A percentile compares a stretch with the other conserved stretches of the same genome.
Conservation (phyloP, 2,113 vertebrate genomes). For the Syngnathus floridae region DNA sequence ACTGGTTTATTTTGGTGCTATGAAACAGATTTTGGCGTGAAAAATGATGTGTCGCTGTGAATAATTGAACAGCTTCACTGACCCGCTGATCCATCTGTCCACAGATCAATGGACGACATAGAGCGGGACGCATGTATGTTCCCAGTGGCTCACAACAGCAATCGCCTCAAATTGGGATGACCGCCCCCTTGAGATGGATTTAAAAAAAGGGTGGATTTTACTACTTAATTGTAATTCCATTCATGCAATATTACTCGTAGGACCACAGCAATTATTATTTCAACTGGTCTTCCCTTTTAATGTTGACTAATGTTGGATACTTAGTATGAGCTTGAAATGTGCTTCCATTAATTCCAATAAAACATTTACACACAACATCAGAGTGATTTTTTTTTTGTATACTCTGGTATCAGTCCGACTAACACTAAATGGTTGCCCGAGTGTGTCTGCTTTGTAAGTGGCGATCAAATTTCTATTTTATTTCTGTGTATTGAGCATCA, state of each 20-base stretch:
- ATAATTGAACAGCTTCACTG: constrained; percentile 62
- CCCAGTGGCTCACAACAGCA: no score
- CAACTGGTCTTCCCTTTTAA: no score
- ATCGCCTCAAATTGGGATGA: no score
- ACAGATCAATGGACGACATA: constrained; percentile 57
- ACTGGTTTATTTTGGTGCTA: constrained; percentile 52
- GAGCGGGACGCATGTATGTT: constrained; percentile 1
- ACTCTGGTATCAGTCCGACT: constrained; percentile 25
- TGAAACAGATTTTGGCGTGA: constrained; percentile 28
- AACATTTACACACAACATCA: neutral
- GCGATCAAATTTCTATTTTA: constrained; percentile 54
- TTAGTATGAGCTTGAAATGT: neutral
- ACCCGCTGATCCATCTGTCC: constrained; percentile 41
- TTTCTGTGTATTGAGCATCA: constrained; percentile 61
- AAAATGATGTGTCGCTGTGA: constrained; percentile 56
- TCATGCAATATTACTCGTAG: no score
- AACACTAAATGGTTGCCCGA: constrained; percentile 47
- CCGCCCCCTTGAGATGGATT: no score
- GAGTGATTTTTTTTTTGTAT: neutral
- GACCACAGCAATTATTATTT: no score
- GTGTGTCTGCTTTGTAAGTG: constrained; percentile 29
- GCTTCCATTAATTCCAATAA: neutral
- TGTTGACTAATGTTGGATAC: no score
- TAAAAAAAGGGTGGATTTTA: no score
- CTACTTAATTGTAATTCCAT: no score